These are phyloP conservation scores for Argopecten irradians DNA, from an alignment of 1,140 invertebrate species.

Conservation along the genomic window DNA sequence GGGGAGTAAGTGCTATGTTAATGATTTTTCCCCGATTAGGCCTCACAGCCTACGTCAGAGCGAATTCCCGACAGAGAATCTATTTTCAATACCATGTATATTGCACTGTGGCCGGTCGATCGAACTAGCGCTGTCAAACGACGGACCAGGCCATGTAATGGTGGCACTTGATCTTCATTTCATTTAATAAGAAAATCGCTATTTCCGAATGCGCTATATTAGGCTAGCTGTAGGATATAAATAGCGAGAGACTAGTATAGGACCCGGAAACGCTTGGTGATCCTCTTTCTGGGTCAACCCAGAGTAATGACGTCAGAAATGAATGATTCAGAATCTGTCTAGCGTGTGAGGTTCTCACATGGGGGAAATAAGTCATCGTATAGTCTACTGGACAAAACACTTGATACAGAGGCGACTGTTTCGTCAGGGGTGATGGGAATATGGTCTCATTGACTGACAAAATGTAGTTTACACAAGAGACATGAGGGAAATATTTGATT, in stretches of 20 bases:
- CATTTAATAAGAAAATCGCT: conserved; percentile 21
- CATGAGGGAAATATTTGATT: too few species aligned
- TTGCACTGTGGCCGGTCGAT: neutral
- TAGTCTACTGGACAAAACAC: too few species aligned
- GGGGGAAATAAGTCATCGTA: neutral
- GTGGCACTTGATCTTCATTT: neutral
- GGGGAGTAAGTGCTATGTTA: conserved; percentile 21
- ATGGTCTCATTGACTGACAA: too few species aligned
- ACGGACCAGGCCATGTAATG: neutral
- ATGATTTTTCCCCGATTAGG: neutral
- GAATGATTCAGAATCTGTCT: neutral
- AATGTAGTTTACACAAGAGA: too few species aligned
- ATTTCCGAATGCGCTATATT: conserved; percentile 13
- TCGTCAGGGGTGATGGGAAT: too few species aligned
- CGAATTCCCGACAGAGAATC: neutral
- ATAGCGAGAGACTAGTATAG: neutral
- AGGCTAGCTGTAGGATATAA: neutral
- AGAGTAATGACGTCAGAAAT: neutral
- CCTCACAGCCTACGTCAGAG: neutral
- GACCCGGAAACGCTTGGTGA: conserved; percentile 4
- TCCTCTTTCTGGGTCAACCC: neutral
- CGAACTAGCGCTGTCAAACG: neutral
- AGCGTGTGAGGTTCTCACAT: neutral
- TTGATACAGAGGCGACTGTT: too few species aligned
- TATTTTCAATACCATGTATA: conserved; percentile 3